A percentile compares a stretch with the other conserved stretches of the same genome.
Evolutionary conservation across 2,888 invertebrate genomes (phyloP).

Genomic region (Philereme transversata): DNA sequence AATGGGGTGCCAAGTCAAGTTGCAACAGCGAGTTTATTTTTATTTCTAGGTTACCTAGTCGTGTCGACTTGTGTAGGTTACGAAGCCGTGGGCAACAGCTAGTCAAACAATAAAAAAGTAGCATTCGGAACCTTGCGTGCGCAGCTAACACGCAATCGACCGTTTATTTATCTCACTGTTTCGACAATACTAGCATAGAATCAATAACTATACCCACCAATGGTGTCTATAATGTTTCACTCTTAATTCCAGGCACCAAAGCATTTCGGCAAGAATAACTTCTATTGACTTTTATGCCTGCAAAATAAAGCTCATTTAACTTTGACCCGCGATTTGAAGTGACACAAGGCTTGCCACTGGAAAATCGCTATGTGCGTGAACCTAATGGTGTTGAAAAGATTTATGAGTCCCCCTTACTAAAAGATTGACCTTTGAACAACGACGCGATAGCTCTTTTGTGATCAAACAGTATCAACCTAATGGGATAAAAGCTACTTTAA

Average conservation of each 20-base stretch:
- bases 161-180: slow-evolving; percentile 45
- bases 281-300: neutral
- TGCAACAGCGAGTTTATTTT: too few species aligned
- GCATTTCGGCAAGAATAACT: neutral
- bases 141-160: too few species aligned
- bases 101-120: too few species aligned
- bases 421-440: slow-evolving; percentile 38
- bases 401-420: slow-evolving; percentile 37
- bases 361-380: slow-evolving; percentile 56
- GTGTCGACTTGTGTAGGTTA: too few species aligned
- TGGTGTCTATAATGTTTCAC: too few species aligned
- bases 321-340: slow-evolving; percentile 11
- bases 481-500: slow-evolving; percentile 24
- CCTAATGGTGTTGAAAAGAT: slow-evolving; percentile 67
- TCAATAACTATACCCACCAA: too few species aligned
- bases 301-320: neutral
- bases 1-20: too few species aligned
- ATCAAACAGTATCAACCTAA: slow-evolving; percentile 24
- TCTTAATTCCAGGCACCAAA: too few species aligned
- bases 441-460: slow-evolving; percentile 36
- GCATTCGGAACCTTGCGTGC: too few species aligned
- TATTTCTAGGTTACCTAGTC: too few species aligned
- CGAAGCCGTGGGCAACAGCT: too few species aligned
- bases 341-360: slow-evolving; percentile 18
- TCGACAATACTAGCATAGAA: slow-evolving; percentile 28